Percentiles rank a stretch among this genome's conserved stretches.
These are phyloP conservation scores for Coenobita brevimanus DNA, from an alignment of 1,140 invertebrate genomes.

Conservation along the genomic window DNA sequence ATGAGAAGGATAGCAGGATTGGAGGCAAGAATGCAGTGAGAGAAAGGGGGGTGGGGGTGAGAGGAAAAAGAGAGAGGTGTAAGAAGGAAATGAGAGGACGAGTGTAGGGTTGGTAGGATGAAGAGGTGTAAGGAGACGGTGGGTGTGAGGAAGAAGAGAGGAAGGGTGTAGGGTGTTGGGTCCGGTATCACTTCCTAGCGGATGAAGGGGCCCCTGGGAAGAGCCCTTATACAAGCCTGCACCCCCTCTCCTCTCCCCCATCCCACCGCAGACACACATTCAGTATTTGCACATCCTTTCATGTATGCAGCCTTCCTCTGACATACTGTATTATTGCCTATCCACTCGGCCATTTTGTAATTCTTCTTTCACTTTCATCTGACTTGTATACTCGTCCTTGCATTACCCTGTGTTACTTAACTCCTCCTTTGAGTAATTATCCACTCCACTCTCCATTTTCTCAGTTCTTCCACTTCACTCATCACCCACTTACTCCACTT, in stretches of 20 bases:
- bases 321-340: too few species aligned
- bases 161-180: background rate
- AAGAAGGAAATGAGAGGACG: background rate
- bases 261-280: background rate
- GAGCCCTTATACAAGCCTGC: background rate
- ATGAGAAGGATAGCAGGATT: background rate
- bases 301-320: too few species aligned
- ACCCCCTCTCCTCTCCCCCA: background rate
- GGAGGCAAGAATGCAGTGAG: background rate
- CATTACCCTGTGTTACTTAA: too few species aligned
- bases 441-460: too few species aligned
- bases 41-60: background rate
- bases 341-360: too few species aligned
- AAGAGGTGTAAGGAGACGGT: background rate
- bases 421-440: too few species aligned
- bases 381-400: too few species aligned
- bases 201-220: slow-evolving; percentile 3
- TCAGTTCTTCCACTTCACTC: too few species aligned
- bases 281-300: too few species aligned
- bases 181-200: slow-evolving; percentile 29
- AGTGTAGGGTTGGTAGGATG: background rate
- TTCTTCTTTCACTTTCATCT: too few species aligned
- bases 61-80: background rate
- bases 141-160: slow-evolving; percentile 2
- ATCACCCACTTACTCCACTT: too few species aligned